Evolutionary conservation across 2,888 invertebrate species (phyloP).

Genomic region (Drosophila meridiana): DNA sequence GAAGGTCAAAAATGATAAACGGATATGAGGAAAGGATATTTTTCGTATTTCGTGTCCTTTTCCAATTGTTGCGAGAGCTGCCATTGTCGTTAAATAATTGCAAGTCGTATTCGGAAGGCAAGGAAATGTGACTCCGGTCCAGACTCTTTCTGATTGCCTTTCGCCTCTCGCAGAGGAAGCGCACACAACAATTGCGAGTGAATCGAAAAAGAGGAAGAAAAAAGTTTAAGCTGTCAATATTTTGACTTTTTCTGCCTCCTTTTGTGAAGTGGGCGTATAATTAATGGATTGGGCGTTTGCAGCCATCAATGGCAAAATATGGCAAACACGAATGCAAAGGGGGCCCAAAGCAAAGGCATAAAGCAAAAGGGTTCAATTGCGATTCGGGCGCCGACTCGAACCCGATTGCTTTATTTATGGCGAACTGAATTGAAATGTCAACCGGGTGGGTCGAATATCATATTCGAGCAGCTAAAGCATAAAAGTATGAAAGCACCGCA

Average conservation of each 20-base stretch:
- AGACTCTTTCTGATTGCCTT: slow-evolving; percentile 26
- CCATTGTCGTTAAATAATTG: slow-evolving; percentile 78
- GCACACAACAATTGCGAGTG: slow-evolving; percentile 55
- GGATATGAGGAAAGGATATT: slow-evolving; percentile 80
- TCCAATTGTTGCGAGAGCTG: slow-evolving; percentile 56
- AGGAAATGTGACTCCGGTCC: slow-evolving; percentile 34
- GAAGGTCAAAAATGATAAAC: slow-evolving; percentile 83
- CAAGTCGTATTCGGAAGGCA: slow-evolving; percentile 46
- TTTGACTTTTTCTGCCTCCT: slow-evolving; percentile 78
- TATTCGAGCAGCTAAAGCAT: slow-evolving; percentile 59
- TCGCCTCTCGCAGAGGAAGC: slow-evolving; percentile 24
- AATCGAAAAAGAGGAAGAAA: slow-evolving; percentile 46
- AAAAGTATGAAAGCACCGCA: slow-evolving; percentile 66
- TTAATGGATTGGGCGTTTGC: slow-evolving; percentile 72
- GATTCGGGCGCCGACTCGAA: slow-evolving; percentile 2
- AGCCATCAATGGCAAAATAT: slow-evolving; percentile 71
- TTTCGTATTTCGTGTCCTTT: slow-evolving; percentile 58
- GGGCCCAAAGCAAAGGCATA: slow-evolving; percentile 33
- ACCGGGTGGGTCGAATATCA: slow-evolving; percentile 76
- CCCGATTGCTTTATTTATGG: slow-evolving; percentile 78
- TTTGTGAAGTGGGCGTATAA: slow-evolving; percentile 82
- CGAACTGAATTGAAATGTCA: slow-evolving; percentile 81
- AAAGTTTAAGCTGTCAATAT: slow-evolving; percentile 82
- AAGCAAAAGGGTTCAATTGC: slow-evolving; percentile 56
- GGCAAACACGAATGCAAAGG: slow-evolving; percentile 64